Percentiles rank a stretch among this genome's conserved stretches.
Conservation (phyloP, 2,888 invertebrate species). For the Luperina nickerlii region DNA sequence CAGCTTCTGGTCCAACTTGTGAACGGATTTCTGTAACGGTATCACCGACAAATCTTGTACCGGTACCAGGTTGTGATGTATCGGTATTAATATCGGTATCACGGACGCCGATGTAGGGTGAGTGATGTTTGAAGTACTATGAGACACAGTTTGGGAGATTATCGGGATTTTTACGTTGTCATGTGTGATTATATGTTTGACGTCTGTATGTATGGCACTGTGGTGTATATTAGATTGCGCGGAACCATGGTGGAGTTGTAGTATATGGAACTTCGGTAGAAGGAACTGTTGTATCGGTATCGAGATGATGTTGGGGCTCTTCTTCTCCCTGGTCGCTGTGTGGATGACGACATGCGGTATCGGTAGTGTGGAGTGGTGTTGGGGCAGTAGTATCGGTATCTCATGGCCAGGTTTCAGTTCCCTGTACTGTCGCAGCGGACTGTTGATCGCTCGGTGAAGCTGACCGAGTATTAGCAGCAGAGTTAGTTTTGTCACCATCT, state of each 20-base stretch:
- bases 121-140: conserved; percentile 72
- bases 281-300: conserved; percentile 71
- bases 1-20: conserved; percentile 68
- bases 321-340: conserved; percentile 68
- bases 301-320: conserved; percentile 73
- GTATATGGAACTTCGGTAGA: conserved; percentile 78
- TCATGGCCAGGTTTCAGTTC: conserved; percentile 51
- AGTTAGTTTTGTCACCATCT: conserved; percentile 75
- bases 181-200: conserved; percentile 71
- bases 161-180: conserved; percentile 74
- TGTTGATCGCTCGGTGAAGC: conserved; percentile 65
- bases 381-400: conserved; percentile 56
- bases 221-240: conserved; percentile 76
- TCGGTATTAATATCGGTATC: conserved; percentile 74
- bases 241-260: conserved; percentile 69
- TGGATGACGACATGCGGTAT: conserved; percentile 38
- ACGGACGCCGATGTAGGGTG: conserved; percentile 71
- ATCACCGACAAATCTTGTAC: conserved; percentile 84
- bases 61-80: conserved; percentile 78
- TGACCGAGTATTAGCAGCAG: conserved; percentile 68
- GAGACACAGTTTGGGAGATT: conserved; percentile 74
- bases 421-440: conserved; percentile 65
- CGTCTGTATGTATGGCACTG: conserved; percentile 69
- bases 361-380: conserved; percentile 47
- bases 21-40: conserved; percentile 77